Evolutionary conservation across 2,797 vertebrate species (phyloP).

Genomic region (Takifugu ocellatus): DNA sequence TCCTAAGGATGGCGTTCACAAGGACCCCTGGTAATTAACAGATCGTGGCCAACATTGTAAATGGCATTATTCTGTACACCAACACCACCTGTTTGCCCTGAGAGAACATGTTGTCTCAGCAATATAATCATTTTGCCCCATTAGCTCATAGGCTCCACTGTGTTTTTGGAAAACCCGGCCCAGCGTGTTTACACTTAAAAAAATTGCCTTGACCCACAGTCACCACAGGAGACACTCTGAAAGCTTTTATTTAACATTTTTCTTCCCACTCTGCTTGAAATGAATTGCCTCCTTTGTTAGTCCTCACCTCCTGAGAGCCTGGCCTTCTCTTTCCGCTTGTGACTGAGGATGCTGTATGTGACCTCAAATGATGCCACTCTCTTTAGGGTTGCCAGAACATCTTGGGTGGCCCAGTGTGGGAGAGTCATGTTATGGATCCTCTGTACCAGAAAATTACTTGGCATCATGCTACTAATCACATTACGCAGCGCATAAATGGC

Average conservation of each 20-base stretch:
- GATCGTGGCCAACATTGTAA: slow-evolving; percentile 38
- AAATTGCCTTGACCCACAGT: slow-evolving; percentile 36
- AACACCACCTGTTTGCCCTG: slow-evolving; percentile 39
- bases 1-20: slow-evolving; percentile 80
- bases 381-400: slow-evolving; percentile 76
- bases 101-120: slow-evolving; percentile 30
- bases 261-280: slow-evolving; percentile 21
- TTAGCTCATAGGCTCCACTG: slow-evolving; percentile 41
- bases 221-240: slow-evolving; percentile 21
- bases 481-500: slow-evolving; percentile 35
- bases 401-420: slow-evolving; percentile 82
- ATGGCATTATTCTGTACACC: slow-evolving; percentile 34
- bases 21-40: slow-evolving; percentile 79
- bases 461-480: slow-evolving; percentile 40
- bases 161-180: slow-evolving; percentile 23
- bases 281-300: slow-evolving; percentile 30
- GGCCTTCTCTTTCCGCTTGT: slow-evolving; percentile 85
- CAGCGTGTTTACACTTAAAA: slow-evolving; percentile 27
- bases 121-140: slow-evolving; percentile 33
- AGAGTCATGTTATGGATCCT: slow-evolving; percentile 84
- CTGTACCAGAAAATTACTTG: slow-evolving; percentile 56
- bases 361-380: slow-evolving; percentile 80
- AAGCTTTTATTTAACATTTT: slow-evolving; percentile 10
- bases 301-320: slow-evolving; percentile 85
- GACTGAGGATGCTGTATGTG: slow-evolving; percentile 76